Percentiles rank a stretch among this genome's conserved stretches.
Evolutionary conservation across 1,140 invertebrate species (phyloP).

Genomic region (Mactra quadrangularis): DNA sequence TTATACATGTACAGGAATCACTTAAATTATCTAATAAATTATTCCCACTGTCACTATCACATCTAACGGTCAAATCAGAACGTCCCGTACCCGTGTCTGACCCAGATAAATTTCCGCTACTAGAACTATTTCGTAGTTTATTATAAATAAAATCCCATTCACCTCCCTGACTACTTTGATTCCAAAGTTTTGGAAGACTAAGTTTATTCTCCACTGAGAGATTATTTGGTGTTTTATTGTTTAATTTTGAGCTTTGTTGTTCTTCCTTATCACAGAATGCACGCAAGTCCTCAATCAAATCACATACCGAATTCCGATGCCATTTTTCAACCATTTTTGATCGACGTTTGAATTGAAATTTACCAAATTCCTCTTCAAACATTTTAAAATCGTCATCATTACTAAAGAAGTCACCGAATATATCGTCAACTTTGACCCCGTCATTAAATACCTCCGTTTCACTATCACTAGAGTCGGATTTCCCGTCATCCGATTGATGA

Average conservation of each 20-base stretch:
- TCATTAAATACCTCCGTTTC: slow-evolving; percentile 55
- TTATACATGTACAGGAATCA: slow-evolving; percentile 15
- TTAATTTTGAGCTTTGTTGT: slow-evolving; percentile 24
- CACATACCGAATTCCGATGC: slow-evolving; percentile 75
- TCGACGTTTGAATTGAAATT: slow-evolving; percentile 71
- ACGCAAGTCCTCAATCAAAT: slow-evolving; percentile 78
- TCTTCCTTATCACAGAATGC: slow-evolving; percentile 78
- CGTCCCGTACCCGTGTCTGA: slow-evolving; percentile 24
- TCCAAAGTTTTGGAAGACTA: slow-evolving; percentile 67
- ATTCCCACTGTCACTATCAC: slow-evolving; percentile 62
- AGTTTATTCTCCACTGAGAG: slow-evolving; percentile 28
- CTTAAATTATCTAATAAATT: slow-evolving; percentile 52
- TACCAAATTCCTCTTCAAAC: slow-evolving; percentile 79
- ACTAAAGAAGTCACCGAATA: slow-evolving; percentile 79
- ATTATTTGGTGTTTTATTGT: slow-evolving; percentile 40
- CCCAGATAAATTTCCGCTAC: not conserved
- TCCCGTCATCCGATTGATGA: slow-evolving; percentile 53
- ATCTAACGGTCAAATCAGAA: slow-evolving; percentile 42
- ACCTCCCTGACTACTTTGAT: slow-evolving; percentile 75
- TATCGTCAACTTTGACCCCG: slow-evolving; percentile 69
- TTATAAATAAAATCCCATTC: slow-evolving; percentile 79
- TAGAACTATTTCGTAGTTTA: slow-evolving; percentile 63
- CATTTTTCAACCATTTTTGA: slow-evolving; percentile 70
- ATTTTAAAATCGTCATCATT: slow-evolving; percentile 80
- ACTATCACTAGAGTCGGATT: slow-evolving; percentile 56